Evolutionary conservation across 2,113 vertebrate genomes (phyloP).

Genomic region (Albula goreensis): DNA sequence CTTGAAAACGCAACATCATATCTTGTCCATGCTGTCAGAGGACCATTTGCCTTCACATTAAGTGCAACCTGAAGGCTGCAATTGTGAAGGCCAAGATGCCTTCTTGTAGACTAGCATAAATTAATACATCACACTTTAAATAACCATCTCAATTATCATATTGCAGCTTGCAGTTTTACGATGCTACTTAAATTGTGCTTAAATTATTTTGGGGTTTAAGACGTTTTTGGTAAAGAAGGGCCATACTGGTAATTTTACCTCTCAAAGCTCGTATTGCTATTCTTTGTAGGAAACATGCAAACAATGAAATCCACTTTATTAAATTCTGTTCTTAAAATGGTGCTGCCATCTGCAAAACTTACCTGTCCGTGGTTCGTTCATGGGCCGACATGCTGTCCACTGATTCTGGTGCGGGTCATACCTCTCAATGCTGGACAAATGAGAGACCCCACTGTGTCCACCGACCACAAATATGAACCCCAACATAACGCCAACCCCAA

Average conservation of each 20-base stretch:
- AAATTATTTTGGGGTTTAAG: background rate
- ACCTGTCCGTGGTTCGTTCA: constrained; percentile 97
- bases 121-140: no score
- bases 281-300: background rate
- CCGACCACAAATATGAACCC: constrained; percentile 98
- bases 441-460: constrained; percentile 95
- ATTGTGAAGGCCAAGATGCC: no score
- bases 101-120: no score
- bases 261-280: background rate
- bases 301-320: background rate
- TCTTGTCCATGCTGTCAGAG: no score
- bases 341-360: constrained; percentile 44
- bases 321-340: background rate
- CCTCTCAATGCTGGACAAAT: constrained; percentile 94
- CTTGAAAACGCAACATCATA: no score
- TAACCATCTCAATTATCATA: background rate
- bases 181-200: background rate
- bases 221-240: background rate
- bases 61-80: no score
- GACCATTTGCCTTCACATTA: no score
- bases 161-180: background rate
- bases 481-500: constrained; percentile 93
- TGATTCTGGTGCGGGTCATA: constrained; percentile 97
- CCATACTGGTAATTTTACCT: background rate
- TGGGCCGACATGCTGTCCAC: constrained; percentile 93